These are phyloP conservation scores for Neofelis nebulosa DNA, from an alignment of 2,113 vertebrate genomes.

Conservation along the genomic window DNA sequence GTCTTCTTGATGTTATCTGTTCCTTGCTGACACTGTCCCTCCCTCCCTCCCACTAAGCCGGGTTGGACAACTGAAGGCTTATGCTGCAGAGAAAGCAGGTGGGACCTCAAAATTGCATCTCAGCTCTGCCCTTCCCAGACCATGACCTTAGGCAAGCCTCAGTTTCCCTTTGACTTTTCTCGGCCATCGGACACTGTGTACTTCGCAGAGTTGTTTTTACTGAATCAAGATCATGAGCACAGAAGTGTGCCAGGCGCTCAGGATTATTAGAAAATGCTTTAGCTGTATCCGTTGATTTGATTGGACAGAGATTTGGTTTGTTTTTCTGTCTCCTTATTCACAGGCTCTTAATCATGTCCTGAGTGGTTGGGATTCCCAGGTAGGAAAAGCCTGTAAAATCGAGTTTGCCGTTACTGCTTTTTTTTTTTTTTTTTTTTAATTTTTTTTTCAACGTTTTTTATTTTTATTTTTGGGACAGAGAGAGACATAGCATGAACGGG, in stretches of 20 bases:
- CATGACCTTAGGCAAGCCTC: not conserved
- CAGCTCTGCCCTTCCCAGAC: not conserved
- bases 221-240: not conserved
- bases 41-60: not conserved
- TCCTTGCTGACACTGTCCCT: not conserved
- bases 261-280: not conserved
- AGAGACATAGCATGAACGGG: too few relatives aligned
- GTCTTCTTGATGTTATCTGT: not conserved
- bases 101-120: not conserved
- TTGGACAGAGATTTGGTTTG: not conserved
- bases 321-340: constrained; percentile 27
- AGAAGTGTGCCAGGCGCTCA: not conserved
- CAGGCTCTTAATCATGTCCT: not conserved
- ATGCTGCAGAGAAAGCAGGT: not conserved
- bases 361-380: not conserved
- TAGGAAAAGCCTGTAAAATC: constrained; percentile 31
- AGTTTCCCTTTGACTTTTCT: not conserved
- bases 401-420: not conserved
- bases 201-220: constrained; percentile 35
- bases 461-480: too few relatives aligned
- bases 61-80: not conserved
- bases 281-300: constrained; percentile 4
- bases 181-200: not conserved
- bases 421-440: too few relatives aligned
- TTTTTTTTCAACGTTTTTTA: too few relatives aligned